Evolutionary conservation across 2,888 invertebrate species (phyloP).

Genomic region (Kuschelorhynchus macadamiae): DNA sequence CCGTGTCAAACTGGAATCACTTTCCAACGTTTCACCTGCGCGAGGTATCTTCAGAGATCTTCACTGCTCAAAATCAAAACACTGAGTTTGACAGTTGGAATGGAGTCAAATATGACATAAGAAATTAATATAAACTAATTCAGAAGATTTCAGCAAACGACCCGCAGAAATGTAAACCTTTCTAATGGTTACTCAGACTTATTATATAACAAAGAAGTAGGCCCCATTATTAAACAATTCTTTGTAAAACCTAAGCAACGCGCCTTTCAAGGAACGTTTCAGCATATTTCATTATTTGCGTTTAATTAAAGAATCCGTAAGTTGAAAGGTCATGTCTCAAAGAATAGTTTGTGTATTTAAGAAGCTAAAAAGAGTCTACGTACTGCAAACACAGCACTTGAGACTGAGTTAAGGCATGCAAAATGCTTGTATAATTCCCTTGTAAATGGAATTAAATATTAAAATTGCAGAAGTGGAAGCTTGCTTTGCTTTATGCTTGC

Average conservation of each 20-base stretch:
- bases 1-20: too few species aligned
- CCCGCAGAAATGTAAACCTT: too few species aligned
- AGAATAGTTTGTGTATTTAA: constrained; percentile 27
- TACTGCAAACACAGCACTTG: constrained; percentile 5
- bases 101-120: too few species aligned
- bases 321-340: constrained; percentile 20
- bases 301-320: constrained; percentile 23
- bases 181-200: too few species aligned
- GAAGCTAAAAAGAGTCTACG: constrained; percentile 5
- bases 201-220: too few species aligned
- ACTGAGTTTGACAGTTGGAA: too few species aligned
- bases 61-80: too few species aligned
- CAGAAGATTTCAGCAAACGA: too few species aligned
- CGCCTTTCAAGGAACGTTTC: constrained; percentile 7
- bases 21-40: too few species aligned
- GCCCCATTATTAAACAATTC: too few species aligned
- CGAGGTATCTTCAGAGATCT: too few species aligned
- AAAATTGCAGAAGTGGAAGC: not conserved
- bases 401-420: constrained; percentile 6
- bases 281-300: constrained; percentile 22
- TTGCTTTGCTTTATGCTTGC: not conserved
- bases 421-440: constrained; percentile 12
- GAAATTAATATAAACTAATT: too few species aligned
- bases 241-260: not conserved
- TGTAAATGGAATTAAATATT: constrained; percentile 7